Evolutionary conservation across 2,888 invertebrate genomes (phyloP).

Genomic region (Nesidiocoris tenuis): DNA sequence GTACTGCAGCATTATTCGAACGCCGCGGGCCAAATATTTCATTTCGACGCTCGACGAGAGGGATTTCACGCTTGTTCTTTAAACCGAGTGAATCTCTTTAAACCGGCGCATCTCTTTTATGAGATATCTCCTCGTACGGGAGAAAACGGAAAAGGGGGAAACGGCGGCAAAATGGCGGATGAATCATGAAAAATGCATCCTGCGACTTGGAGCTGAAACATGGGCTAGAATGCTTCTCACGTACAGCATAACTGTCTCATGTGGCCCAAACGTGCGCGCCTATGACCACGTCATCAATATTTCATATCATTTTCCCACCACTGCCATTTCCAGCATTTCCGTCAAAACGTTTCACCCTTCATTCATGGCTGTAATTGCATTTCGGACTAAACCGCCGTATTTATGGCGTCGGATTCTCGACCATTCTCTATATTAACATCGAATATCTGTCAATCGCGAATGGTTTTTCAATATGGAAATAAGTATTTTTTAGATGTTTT

Average conservation of each 20-base stretch:
- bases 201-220: not conserved
- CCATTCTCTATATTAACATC: too few species aligned
- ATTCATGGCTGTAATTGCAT: conserved; percentile 8
- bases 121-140: conserved; percentile 20
- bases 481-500: too few species aligned
- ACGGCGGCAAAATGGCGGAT: not conserved
- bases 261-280: conserved; percentile 38
- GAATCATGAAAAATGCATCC: conserved; percentile 42
- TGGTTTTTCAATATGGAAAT: too few species aligned
- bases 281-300: conserved; percentile 42
- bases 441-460: too few species aligned
- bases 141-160: not conserved
- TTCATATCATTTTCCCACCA: conserved; percentile 24
- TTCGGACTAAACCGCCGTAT: too few species aligned
- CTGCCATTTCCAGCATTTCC: not conserved
- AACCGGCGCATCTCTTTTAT: conserved; percentile 24
- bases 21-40: not conserved
- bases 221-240: conserved; percentile 30
- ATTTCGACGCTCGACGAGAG: not conserved
- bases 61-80: not conserved
- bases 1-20: too few species aligned
- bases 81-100: conserved; percentile 29
- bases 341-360: conserved; percentile 16
- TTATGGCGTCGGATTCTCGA: too few species aligned
- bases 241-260: conserved; percentile 42